These are phyloP conservation scores for Anarhynchus alexandrinus DNA, from an alignment of 2,113 vertebrate species.

Conservation along the genomic window DNA sequence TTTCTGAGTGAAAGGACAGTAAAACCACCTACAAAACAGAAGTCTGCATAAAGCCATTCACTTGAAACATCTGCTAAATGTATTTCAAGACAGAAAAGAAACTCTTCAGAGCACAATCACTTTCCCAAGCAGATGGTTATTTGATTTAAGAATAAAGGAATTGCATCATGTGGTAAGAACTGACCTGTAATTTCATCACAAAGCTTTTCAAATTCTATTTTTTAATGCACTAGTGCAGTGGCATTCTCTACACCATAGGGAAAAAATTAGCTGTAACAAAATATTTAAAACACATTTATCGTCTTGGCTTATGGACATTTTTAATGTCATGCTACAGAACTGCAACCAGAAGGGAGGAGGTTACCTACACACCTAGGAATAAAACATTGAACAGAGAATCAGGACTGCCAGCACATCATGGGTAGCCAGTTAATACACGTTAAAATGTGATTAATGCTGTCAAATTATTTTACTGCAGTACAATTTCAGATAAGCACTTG, in stretches of 20 bases:
- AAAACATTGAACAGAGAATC: not conserved
- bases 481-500: not conserved
- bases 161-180: not conserved
- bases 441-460: not conserved
- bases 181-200: constrained; percentile 33
- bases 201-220: not conserved
- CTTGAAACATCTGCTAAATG: constrained; percentile 22
- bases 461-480: not conserved
- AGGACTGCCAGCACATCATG: not conserved
- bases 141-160: constrained; percentile 40
- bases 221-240: not conserved
- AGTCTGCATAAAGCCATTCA: not conserved
- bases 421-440: not conserved
- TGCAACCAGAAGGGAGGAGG: not conserved
- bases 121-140: constrained; percentile 40
- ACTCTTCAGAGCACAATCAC: not conserved
- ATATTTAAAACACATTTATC: not conserved
- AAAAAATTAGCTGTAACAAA: constrained; percentile 12
- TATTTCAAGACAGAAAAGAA: constrained; percentile 10
- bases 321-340: not conserved
- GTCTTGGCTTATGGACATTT: not conserved
- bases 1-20: not conserved
- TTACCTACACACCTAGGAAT: not conserved
- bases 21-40: not conserved
- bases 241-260: not conserved